Evolutionary conservation across 2,797 vertebrate species (phyloP).

Genomic region (Myiotriccus ornatus): DNA sequence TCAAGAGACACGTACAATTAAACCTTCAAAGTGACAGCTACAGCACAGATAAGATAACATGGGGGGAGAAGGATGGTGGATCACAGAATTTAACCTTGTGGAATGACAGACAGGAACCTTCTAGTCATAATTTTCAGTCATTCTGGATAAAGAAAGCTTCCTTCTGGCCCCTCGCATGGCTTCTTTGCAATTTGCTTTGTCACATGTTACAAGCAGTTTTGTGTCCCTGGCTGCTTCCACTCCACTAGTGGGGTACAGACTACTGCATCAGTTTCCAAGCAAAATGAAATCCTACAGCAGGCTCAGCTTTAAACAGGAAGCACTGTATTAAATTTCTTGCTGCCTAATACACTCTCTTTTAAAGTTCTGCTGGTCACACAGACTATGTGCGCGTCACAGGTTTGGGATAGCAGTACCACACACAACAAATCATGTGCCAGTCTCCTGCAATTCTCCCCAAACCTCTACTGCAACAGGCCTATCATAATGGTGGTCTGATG

Average conservation of each 20-base stretch:
- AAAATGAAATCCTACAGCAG: neutral
- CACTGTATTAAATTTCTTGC: neutral
- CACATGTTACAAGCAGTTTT: neutral
- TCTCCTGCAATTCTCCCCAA: neutral
- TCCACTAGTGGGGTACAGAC: neutral
- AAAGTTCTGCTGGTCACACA: neutral
- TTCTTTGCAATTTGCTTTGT: neutral
- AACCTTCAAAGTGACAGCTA: conserved; percentile 2
- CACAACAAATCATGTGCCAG: neutral
- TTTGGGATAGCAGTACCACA: neutral
- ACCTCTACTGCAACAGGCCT: neutral
- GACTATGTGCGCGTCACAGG: neutral
- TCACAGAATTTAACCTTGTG: neutral
- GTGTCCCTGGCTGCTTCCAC: neutral
- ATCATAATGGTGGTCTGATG: neutral
- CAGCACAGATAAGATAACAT: conserved; percentile 26
- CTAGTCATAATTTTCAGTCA: neutral
- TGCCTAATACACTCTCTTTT: neutral
- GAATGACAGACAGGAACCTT: neutral
- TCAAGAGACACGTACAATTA: conserved; percentile 17
- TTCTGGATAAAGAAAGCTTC: neutral
- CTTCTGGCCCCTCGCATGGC: neutral
- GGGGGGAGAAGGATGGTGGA: neutral
- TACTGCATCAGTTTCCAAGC: neutral
- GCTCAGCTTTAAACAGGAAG: neutral